Evolutionary conservation across 2,113 vertebrate genomes (phyloP).

Genomic region (Phrynosoma blainvillii): DNA sequence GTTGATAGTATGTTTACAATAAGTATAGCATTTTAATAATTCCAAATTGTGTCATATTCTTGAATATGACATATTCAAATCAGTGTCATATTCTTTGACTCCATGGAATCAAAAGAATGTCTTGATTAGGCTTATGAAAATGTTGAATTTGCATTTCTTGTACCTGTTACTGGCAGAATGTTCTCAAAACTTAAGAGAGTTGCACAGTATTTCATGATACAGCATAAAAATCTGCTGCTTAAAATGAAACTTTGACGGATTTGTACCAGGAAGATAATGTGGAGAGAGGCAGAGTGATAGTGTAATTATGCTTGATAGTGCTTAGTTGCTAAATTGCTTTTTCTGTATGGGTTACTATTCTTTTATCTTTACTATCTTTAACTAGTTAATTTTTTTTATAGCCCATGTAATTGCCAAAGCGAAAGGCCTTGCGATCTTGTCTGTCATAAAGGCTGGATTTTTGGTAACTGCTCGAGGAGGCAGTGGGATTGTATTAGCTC

Average conservation of each 20-base stretch:
- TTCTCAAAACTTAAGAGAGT: neutral
- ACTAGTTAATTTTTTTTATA: constrained; percentile 57
- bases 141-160: neutral
- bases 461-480: constrained; percentile 94
- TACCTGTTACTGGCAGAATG: neutral
- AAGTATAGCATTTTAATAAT: too few relatives aligned
- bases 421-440: constrained; percentile 92
- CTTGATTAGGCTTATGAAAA: neutral
- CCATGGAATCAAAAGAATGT: too few relatives aligned
- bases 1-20: too few relatives aligned
- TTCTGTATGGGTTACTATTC: neutral
- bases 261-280: neutral
- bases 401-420: constrained; percentile 95
- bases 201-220: neutral
- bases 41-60: too few relatives aligned
- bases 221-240: neutral
- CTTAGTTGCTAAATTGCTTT: neutral
- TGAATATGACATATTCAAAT: too few relatives aligned
- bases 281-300: neutral
- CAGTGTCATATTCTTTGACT: too few relatives aligned
- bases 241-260: neutral
- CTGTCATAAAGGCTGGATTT: constrained; percentile 95
- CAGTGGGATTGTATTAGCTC: constrained; percentile 92
- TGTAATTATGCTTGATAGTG: neutral
- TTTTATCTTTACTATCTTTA: neutral